Conservation (phyloP, 2,113 vertebrate genomes). For the Sinocyclocheilus maitianheensis region DNA sequence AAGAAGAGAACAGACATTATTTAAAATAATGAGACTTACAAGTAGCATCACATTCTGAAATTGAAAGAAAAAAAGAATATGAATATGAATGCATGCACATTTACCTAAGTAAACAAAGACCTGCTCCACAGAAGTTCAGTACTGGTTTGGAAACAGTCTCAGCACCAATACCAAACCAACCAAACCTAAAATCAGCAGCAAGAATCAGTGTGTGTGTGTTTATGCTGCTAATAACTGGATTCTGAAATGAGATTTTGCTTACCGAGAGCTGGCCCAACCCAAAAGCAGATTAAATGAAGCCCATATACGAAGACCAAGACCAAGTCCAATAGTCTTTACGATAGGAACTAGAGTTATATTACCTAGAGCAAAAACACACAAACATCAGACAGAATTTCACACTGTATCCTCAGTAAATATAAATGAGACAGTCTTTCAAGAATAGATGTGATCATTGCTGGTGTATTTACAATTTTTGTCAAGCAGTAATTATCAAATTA, state of each 20-base stretch:
- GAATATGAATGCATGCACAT: not conserved
- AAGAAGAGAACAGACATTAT: not conserved
- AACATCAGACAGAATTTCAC: not conserved
- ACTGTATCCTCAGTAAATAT: too few species aligned
- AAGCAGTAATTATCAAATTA: too few species aligned
- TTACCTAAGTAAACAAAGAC: slow-evolving; percentile 80
- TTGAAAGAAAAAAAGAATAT: too few species aligned
- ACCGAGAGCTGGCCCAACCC: slow-evolving; percentile 87
- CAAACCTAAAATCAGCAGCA: slow-evolving; percentile 73
- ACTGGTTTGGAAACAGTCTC: slow-evolving; percentile 78
- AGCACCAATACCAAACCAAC: slow-evolving; percentile 84
- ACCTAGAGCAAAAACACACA: slow-evolving; percentile 64
- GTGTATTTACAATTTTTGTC: too few species aligned
- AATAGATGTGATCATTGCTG: too few species aligned
- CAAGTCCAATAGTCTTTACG: slow-evolving; percentile 83
- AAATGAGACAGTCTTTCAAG: too few species aligned
- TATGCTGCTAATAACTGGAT: not conserved
- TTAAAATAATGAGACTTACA: not conserved
- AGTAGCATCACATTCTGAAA: not conserved
- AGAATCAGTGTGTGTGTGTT: not conserved
- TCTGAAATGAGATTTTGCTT: slow-evolving; percentile 41
- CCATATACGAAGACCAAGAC: slow-evolving; percentile 84
- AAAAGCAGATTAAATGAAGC: slow-evolving; percentile 83
- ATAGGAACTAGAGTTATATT: slow-evolving; percentile 82
- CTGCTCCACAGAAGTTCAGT: slow-evolving; percentile 81